phyloP scores from a whole-genome alignment of 2,888 invertebrate genomes.

The Amphipyra tragopoginis region DNA sequence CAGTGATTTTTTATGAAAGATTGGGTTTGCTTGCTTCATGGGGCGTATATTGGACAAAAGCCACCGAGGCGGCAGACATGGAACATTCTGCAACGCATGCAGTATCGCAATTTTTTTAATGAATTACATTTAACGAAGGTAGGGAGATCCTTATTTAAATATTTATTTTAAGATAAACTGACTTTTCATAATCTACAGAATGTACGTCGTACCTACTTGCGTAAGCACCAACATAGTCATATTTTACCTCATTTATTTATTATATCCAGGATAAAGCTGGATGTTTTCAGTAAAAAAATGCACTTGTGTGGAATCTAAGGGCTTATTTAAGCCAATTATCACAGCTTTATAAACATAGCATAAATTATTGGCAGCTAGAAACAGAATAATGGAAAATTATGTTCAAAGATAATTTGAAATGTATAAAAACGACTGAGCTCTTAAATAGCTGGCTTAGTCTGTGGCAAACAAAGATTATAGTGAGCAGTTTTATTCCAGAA shows the following conservation, averaged over 20 bases:
- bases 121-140: no score
- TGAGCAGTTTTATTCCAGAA: constrained; percentile 99
- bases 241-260: constrained; percentile 19
- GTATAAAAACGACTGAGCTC: constrained; percentile 20
- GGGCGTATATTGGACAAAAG: no score
- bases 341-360: constrained; percentile 45
- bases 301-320: constrained; percentile 41
- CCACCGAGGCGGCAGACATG: no score
- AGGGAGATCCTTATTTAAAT: constrained; percentile 1
- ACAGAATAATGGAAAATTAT: constrained; percentile 31
- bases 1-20: no score
- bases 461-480: constrained; percentile 99
- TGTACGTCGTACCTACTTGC: not conserved
- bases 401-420: constrained; percentile 27
- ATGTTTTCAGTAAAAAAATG: constrained; percentile 37
- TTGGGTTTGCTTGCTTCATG: no score
- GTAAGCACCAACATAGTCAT: constrained; percentile 1
- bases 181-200: not conserved
- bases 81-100: no score
- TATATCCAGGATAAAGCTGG: constrained; percentile 2
- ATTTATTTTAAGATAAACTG: not conserved
- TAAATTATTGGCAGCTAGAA: constrained; percentile 26
- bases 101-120: no score
- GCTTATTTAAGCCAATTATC: constrained; percentile 48
- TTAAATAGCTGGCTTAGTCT: constrained; percentile 82